These are phyloP conservation scores for Papilio xuthus DNA, from an alignment of 1,140 invertebrate species.

Conservation along the genomic window DNA sequence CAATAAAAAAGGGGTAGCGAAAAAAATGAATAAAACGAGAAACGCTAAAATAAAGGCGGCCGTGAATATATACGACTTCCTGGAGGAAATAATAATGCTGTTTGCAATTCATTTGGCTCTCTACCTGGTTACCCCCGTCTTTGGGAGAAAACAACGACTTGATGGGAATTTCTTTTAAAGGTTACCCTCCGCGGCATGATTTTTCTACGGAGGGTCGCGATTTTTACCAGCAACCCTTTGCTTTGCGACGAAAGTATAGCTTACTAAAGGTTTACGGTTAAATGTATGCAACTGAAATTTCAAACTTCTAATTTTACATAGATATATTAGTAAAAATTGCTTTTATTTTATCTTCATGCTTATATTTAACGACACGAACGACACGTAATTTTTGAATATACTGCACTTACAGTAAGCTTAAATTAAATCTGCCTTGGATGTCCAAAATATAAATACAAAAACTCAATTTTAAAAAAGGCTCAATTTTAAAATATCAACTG, in stretches of 20 bases:
- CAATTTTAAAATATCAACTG: background rate
- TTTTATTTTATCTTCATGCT: too few species aligned
- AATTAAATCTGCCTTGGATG: too few species aligned
- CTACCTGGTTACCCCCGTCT: constrained; percentile 77
- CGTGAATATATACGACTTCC: constrained; percentile 81
- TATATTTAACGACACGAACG: too few species aligned
- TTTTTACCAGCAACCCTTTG: constrained; percentile 77
- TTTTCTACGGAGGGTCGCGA: constrained; percentile 71
- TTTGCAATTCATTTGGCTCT: constrained; percentile 80
- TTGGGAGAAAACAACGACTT: constrained; percentile 72
- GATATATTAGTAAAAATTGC: background rate
- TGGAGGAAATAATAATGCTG: constrained; percentile 81
- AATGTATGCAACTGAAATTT: constrained; percentile 52
- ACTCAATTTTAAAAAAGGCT: background rate
- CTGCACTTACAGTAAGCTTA: too few species aligned
- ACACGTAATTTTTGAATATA: too few species aligned
- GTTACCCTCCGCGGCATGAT: constrained; percentile 58
- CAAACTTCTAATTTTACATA: constrained; percentile 21
- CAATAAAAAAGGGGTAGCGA: constrained; percentile 79
- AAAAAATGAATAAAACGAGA: constrained; percentile 77
- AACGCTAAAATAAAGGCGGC: constrained; percentile 79
- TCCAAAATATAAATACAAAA: too few species aligned
- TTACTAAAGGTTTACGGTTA: constrained; percentile 57
- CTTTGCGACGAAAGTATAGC: constrained; percentile 73
- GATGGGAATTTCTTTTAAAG: constrained; percentile 60